Evolutionary conservation across 2,113 vertebrate species (phyloP).

Genomic region (Rhegmatorhina hoffmannsi): DNA sequence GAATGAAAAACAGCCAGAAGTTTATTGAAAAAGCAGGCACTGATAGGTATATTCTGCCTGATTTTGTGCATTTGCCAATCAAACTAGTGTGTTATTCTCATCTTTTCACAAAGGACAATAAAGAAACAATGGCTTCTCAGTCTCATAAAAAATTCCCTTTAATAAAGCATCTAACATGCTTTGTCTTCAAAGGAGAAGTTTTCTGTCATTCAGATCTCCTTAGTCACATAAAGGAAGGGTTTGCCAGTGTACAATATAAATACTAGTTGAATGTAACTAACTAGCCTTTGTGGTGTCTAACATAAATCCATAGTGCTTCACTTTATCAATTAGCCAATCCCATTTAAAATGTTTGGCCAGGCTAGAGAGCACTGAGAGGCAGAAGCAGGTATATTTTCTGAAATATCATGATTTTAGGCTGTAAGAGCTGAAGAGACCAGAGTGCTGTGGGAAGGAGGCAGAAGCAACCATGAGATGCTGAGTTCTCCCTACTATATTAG

Average conservation of each 20-base stretch:
- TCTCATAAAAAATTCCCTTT: neutral
- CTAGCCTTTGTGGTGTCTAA: neutral
- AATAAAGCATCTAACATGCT: neutral
- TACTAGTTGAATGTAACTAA: neutral
- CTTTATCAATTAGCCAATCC: neutral
- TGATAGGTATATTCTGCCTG: neutral
- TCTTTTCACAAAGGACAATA: neutral
- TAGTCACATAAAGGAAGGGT: neutral
- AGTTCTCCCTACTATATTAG: constrained; percentile 24
- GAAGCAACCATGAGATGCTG: neutral
- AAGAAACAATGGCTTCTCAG: neutral
- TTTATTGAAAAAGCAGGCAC: neutral
- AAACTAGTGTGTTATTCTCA: neutral
- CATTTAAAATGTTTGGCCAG: neutral
- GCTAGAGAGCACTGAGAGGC: neutral
- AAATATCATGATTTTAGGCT: neutral
- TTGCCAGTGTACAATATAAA: neutral
- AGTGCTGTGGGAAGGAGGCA: neutral
- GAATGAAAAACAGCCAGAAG: neutral
- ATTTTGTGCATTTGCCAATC: neutral
- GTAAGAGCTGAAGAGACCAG: neutral
- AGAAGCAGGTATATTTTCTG: neutral
- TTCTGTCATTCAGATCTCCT: neutral
- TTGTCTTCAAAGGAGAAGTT: neutral
- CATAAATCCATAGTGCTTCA: neutral